Conservation (phyloP, 2,113 vertebrate species). For the Lethenteron reissneri region DNA sequence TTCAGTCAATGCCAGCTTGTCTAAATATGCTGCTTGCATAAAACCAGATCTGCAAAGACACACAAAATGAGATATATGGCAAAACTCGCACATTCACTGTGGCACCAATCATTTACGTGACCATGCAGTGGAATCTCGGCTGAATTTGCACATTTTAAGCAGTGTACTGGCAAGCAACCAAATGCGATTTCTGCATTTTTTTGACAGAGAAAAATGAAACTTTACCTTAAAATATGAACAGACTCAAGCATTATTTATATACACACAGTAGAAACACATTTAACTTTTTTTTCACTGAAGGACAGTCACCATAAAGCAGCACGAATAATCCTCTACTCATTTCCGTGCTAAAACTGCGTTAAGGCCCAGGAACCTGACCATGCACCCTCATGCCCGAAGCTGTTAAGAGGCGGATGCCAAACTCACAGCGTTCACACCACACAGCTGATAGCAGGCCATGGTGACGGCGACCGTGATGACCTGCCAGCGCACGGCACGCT, state of each 20-base stretch:
- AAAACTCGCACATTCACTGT: not conserved
- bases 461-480: constrained; percentile 40
- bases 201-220: too few relatives aligned
- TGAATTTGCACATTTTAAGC: constrained; percentile 4
- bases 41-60: constrained; percentile 56
- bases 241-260: too few relatives aligned
- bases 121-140: not conserved
- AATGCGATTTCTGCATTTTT: too few relatives aligned
- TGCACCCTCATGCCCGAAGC: too few relatives aligned
- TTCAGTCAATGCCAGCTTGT: constrained; percentile 34
- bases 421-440: constrained; percentile 76
- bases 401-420: not conserved
- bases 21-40: constrained; percentile 66
- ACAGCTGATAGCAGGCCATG: constrained; percentile 87
- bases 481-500: constrained; percentile 40
- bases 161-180: too few relatives aligned
- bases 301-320: too few relatives aligned
- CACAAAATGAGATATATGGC: constrained; percentile 7
- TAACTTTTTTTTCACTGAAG: too few relatives aligned
- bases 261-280: too few relatives aligned
- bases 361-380: too few relatives aligned
- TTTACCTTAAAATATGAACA: too few relatives aligned
- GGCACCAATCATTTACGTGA: not conserved
- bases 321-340: too few relatives aligned
- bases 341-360: not conserved